These are phyloP conservation scores for Microchirus variegatus DNA, from an alignment of 2,797 vertebrate genomes.

Conservation along the genomic window DNA sequence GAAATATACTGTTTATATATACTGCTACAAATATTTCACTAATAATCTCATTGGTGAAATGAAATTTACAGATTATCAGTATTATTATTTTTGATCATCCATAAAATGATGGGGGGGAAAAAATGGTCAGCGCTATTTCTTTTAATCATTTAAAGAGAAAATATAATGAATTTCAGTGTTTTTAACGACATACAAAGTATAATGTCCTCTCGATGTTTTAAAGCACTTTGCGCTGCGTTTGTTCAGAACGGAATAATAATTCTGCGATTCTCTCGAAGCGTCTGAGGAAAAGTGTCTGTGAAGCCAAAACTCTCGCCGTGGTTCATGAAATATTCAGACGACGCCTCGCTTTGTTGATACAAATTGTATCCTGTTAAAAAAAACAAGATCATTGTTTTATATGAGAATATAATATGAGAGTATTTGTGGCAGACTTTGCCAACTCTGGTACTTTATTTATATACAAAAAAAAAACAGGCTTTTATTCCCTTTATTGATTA, in stretches of 20 bases:
- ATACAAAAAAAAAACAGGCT: conserved; percentile 1
- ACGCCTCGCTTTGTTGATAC: conserved; percentile 93
- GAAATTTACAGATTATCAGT: too few species aligned
- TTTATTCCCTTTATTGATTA: conserved; percentile 5
- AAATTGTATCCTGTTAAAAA: conserved; percentile 97
- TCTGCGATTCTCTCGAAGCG: background rate
- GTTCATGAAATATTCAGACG: conserved; percentile 71
- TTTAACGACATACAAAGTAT: background rate
- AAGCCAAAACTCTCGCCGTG: conserved; percentile 31
- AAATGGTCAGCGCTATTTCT: background rate
- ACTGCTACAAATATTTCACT: too few species aligned
- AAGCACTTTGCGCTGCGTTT: conserved; percentile 31
- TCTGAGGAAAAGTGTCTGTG: conserved; percentile 34
- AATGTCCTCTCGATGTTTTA: conserved; percentile 2
- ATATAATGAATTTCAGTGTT: background rate
- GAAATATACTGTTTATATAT: too few species aligned
- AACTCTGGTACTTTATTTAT: conserved; percentile 46
- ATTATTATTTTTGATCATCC: too few species aligned
- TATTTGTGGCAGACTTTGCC: conserved; percentile 51
- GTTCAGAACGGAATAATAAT: conserved; percentile 14
- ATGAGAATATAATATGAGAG: conserved; percentile 75
- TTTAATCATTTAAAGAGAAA: background rate
- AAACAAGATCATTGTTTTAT: conserved; percentile 75
- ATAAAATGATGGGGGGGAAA: too few species aligned
- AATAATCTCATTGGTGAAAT: too few species aligned